Evolutionary conservation across 2,797 vertebrate species (phyloP), one percentile per base, ranked within the genome.

Genomic region (Pangasius sanitwongsei): DNA sequence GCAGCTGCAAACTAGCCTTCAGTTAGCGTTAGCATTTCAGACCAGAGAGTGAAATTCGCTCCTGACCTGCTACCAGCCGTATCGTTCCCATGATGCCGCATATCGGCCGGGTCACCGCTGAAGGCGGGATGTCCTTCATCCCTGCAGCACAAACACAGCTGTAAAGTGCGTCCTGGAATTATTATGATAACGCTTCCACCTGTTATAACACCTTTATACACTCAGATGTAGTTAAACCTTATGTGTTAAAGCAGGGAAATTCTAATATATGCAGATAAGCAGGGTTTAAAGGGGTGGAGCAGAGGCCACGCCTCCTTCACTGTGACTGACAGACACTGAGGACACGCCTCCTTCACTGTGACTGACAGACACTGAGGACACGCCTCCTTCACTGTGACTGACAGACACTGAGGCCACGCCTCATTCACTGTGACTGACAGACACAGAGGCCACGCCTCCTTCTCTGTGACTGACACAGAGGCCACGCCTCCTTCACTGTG

Each of bases 51-150:
- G 16, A 85, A 4, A 25, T 4, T 67, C 16, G 15, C 83, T 69
- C 44, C 95, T 93, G 95, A 99, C 98, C 98, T 96, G 98, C 98
- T 89, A 99, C 98, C 93, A 99, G 90, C 34, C 97, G 96, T 67
- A 99, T 96, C 48, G 98, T 99, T 92, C 98, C 98, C 97, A 99
- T 96, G 92, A 99, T 94, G 88, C 98, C 98, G 94, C 96, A 97
- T 95, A 99, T 96, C 55, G 96, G 94, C 90, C 95, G 95, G n/a
- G 97, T 97, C 89, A 98, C 96, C 4, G 98, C 97, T 83, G 97
- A 97, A 16, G 96, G 96, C 53, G 98, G 98, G 92, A 99, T 90
- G 92, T 98, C 97, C 92, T 97, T 97, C 94, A 96, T 98, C 93
- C 95, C 98, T 99, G 90, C 4, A 90, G 88, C 15, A 78, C 15